These are phyloP conservation scores for Diaprepes abbreviatus DNA, from an alignment of 2,888 invertebrate species.

Conservation along the genomic window DNA sequence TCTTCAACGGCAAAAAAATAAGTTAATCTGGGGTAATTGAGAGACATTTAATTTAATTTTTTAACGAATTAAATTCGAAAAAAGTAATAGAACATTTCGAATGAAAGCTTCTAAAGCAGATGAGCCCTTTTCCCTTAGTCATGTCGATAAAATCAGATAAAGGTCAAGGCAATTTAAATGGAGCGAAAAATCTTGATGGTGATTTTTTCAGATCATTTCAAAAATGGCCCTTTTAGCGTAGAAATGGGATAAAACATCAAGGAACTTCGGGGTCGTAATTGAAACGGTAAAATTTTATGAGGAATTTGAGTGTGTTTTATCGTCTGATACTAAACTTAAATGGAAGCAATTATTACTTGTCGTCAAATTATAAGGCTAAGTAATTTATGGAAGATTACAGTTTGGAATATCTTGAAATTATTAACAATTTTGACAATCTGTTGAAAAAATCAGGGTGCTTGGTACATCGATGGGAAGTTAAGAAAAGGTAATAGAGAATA, in stretches of 20 bases:
- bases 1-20: too few species aligned
- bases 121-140: not conserved
- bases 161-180: constrained; percentile 19
- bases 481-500: too few species aligned
- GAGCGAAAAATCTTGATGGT: constrained; percentile 10
- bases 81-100: not conserved
- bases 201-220: constrained; percentile 10
- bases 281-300: constrained; percentile 9
- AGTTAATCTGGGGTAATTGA: too few species aligned
- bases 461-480: too few species aligned
- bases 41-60: not conserved
- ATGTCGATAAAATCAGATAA: constrained; percentile 8
- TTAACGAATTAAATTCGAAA: not conserved
- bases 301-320: not conserved
- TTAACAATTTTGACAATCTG: too few species aligned
- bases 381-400: too few species aligned
- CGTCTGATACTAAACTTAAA: too few species aligned
- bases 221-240: constrained; percentile 5
- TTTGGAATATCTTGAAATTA: too few species aligned
- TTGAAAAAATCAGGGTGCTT: too few species aligned
- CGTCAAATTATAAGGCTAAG: too few species aligned
- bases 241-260: constrained; percentile 1
- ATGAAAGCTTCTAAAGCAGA: constrained; percentile 5
- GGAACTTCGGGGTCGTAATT: constrained; percentile 1
- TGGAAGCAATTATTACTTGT: too few species aligned